Evolutionary conservation across 1,140 invertebrate species (phyloP).

Genomic region (Lasioglossum baleicum): DNA sequence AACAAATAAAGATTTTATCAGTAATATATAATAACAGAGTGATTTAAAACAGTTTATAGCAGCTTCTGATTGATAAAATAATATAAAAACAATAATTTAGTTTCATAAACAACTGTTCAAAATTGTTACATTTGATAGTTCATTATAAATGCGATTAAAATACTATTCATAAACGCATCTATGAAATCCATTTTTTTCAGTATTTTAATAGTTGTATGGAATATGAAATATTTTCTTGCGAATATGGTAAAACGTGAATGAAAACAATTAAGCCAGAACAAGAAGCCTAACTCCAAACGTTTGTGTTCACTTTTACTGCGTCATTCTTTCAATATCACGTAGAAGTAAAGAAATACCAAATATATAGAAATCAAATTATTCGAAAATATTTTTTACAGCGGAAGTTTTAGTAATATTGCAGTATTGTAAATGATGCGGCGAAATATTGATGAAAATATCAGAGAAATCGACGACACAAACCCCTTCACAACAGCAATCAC

Average conservation of each 20-base stretch:
- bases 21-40: neutral
- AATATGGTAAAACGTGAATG: neutral
- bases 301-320: neutral
- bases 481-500: constrained; percentile 60
- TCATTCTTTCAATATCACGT: neutral
- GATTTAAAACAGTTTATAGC: neutral
- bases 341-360: neutral
- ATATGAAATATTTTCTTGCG: neutral
- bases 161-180: neutral
- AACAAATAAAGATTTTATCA: neutral
- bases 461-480: neutral
- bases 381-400: neutral
- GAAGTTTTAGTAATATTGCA: constrained; percentile 3
- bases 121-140: neutral
- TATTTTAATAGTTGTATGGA: neutral
- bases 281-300: neutral
- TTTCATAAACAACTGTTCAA: neutral
- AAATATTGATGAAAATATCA: neutral
- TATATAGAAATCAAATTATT: neutral
- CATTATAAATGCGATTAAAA: neutral
- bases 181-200: neutral
- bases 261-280: neutral
- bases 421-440: neutral
- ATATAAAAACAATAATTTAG: too few species aligned
- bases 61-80: too few species aligned